These are phyloP conservation scores for Mythimna lalbum DNA, from an alignment of 2,888 invertebrate genomes.

Conservation along the genomic window DNA sequence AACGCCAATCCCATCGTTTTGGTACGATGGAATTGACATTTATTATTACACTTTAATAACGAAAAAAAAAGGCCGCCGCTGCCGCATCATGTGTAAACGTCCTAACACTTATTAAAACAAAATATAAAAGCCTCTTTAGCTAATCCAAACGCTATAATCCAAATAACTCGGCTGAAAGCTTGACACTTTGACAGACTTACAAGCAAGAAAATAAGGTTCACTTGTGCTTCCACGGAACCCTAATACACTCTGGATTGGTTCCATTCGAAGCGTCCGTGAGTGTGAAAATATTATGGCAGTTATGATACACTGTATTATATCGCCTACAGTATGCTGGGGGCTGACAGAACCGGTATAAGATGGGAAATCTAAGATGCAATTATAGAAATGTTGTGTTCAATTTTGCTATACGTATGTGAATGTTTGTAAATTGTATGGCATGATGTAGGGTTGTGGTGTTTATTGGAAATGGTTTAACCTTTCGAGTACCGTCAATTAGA, in stretches of 20 bases:
- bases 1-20: too few relatives aligned
- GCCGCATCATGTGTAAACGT: too few relatives aligned
- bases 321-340: slow-evolving; percentile 25
- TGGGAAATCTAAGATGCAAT: slow-evolving; percentile 54
- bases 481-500: too few relatives aligned
- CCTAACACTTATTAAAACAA: slow-evolving; percentile 3
- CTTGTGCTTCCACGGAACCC: slow-evolving; percentile 19
- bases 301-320: slow-evolving; percentile 63
- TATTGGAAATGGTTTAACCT: not conserved
- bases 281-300: slow-evolving; percentile 82
- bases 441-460: not conserved
- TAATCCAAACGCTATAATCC: slow-evolving; percentile 10
- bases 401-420: slow-evolving; percentile 17
- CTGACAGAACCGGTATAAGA: slow-evolving; percentile 49
- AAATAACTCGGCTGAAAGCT: slow-evolving; percentile 12
- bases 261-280: slow-evolving; percentile 61
- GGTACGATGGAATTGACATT: too few relatives aligned
- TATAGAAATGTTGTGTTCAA: slow-evolving; percentile 51
- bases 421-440: too few relatives aligned
- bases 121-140: slow-evolving; percentile 11
- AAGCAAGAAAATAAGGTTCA: slow-evolving; percentile 9
- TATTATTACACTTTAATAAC: too few relatives aligned
- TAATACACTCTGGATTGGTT: slow-evolving; percentile 22
- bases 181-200: slow-evolving; percentile 29
- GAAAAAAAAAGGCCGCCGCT: too few relatives aligned